Evolutionary conservation across 2,113 vertebrate genomes (phyloP).

Genomic region (Pan troglodytes): NHGRI_mPanTro3-v2.1_pri NC_072401.2:102977501-102978000

Average conservation of each 20-base stretch:
- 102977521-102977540: background rate
- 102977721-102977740: background rate
- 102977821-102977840: background rate
- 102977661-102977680: background rate
- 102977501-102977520: background rate
- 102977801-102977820: background rate
- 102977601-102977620: background rate
- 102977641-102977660: background rate
- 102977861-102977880: background rate
- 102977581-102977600: background rate
- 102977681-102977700: background rate
- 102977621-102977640: background rate
- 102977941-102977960: background rate
- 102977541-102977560: background rate
- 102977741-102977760: background rate
- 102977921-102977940: background rate
- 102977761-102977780: background rate
- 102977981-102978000: background rate
- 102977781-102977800: background rate
- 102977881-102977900: background rate
- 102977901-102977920: background rate
- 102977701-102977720: background rate
- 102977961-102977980: background rate
- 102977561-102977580: background rate
- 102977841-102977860: background rate